phyloP scores from a whole-genome alignment of 2,113 vertebrate genomes.

The Synodontis membranacea region DNA sequence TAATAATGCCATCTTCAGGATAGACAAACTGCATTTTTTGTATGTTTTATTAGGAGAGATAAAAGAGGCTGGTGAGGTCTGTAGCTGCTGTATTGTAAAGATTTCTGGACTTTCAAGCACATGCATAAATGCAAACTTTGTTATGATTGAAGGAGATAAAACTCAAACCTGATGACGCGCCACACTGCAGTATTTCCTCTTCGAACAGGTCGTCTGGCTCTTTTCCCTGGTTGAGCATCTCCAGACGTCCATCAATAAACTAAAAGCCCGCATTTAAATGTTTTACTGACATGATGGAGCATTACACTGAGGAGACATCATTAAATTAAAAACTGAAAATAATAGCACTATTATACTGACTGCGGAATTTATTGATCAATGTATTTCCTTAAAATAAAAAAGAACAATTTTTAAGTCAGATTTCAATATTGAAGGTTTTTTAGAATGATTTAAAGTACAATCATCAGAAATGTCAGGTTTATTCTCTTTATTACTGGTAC shows the following conservation, averaged over 20 bases:
- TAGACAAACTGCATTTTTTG: no score
- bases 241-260: slow-evolving; percentile 84
- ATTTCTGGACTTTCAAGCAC: not conserved
- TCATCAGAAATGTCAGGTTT: not conserved
- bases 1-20: not conserved
- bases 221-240: slow-evolving; percentile 77
- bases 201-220: slow-evolving; percentile 85
- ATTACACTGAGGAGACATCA: not conserved
- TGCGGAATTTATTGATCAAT: not conserved
- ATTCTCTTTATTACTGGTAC: not conserved
- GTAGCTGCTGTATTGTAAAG: not conserved
- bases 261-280: slow-evolving; percentile 51
- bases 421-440: not conserved
- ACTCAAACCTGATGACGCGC: slow-evolving; percentile 70
- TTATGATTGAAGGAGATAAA: not conserved
- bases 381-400: not conserved
- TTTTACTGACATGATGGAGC: not conserved
- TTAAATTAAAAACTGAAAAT: not conserved
- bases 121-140: not conserved
- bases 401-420: not conserved
- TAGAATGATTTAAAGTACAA: no score
- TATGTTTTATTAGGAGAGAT: not conserved
- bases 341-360: not conserved
- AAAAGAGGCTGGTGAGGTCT: not conserved
- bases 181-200: slow-evolving; percentile 76